Evolutionary conservation across 2,797 vertebrate genomes (phyloP).

Genomic region (Anableps anableps): DNA sequence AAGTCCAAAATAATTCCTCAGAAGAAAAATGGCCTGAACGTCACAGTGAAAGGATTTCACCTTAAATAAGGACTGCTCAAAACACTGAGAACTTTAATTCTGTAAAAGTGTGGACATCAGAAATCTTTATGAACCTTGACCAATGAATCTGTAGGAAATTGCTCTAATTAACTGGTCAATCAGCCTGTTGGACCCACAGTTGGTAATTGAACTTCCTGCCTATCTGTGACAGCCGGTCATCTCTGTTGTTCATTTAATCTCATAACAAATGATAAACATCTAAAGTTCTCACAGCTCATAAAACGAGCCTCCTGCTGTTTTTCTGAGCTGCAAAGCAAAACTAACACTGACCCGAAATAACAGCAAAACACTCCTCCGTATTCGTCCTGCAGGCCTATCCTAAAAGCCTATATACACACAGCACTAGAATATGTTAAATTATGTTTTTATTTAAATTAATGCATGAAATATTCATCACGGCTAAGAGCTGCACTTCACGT

Average conservation of each 20-base stretch:
- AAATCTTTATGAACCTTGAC: neutral
- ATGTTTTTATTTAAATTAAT: slow-evolving; percentile 9
- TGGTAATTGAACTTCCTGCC: slow-evolving; percentile 41
- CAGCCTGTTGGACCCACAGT: slow-evolving; percentile 23
- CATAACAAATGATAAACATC: slow-evolving; percentile 1
- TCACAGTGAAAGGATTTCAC: neutral
- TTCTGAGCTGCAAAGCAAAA: slow-evolving; percentile 8
- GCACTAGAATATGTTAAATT: slow-evolving; percentile 1
- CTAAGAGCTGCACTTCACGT: neutral
- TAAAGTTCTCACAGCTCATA: neutral
- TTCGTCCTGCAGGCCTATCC: neutral
- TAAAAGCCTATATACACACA: neutral
- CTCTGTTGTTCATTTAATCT: slow-evolving; percentile 3
- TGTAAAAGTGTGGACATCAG: slow-evolving; percentile 2
- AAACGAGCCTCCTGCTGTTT: slow-evolving; percentile 3
- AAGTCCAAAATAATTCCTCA: neutral
- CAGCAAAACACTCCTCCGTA: neutral
- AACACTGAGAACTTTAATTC: neutral
- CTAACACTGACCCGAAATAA: neutral
- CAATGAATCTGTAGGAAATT: slow-evolving; percentile 35
- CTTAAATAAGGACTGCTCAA: no score
- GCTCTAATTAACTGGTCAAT: slow-evolving; percentile 36
- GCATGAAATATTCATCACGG: slow-evolving; percentile 39
- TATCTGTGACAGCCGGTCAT: slow-evolving; percentile 22
- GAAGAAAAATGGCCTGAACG: neutral